phyloP scores from a whole-genome alignment of 2,797 vertebrate genomes.

The Alauda arvensis region DNA sequence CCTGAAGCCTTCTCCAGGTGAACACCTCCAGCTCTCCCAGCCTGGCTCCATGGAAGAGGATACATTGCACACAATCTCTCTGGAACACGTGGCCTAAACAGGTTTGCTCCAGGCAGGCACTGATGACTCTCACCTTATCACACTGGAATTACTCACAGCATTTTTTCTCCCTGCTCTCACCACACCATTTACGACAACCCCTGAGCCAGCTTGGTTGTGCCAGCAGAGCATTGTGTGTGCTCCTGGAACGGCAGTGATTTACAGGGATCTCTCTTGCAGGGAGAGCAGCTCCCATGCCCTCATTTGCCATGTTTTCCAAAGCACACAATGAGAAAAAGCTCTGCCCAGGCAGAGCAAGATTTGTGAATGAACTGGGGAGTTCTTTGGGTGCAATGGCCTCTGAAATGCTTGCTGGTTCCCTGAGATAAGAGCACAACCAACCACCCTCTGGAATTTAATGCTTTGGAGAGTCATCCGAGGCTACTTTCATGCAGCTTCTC shows the following conservation, averaged over 20 bases:
- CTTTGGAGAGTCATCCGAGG: background rate
- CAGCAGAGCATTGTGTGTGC: background rate
- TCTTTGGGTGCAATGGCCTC: background rate
- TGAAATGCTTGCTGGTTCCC: background rate
- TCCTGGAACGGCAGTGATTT: background rate
- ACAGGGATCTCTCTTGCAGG: background rate
- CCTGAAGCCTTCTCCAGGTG: background rate
- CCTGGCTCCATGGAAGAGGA: background rate
- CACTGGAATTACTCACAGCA: background rate
- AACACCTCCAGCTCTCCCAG: background rate
- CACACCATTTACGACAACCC: background rate
- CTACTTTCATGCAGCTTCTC: background rate
- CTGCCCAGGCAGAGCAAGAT: background rate
- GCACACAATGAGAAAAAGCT: background rate
- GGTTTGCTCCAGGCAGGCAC: background rate
- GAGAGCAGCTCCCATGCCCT: background rate
- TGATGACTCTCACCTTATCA: background rate
- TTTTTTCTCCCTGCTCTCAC: background rate
- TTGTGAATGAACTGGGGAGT: background rate
- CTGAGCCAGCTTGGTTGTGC: background rate
- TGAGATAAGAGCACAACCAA: background rate
- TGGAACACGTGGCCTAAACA: background rate
- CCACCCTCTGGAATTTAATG: background rate
- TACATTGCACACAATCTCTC: background rate
- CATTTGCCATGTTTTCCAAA: background rate